Conservation (phyloP, 2,113 vertebrate genomes). For the Cairina moschata region DNA sequence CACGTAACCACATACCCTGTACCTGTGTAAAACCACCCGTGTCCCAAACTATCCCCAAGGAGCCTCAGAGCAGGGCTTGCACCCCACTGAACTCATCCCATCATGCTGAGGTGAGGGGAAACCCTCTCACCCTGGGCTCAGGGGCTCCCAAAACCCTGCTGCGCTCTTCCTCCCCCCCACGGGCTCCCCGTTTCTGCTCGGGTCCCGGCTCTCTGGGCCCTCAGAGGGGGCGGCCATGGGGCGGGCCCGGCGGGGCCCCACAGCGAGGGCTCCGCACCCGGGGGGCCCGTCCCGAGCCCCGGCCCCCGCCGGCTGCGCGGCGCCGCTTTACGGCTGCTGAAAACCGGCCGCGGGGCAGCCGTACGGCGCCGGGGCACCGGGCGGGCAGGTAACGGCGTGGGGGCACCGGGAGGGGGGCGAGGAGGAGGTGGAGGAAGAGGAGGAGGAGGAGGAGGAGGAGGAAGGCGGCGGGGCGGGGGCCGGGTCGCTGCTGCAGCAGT, state of each 20-base stretch:
- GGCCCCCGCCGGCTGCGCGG: background rate
- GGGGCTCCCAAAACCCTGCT: background rate
- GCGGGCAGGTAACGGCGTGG: background rate
- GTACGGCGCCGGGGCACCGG: constrained; percentile 39
- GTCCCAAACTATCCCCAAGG: rapidly evolving
- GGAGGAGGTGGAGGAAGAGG: background rate
- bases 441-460: background rate
- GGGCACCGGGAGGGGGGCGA: background rate
- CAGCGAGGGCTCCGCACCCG: too few relatives aligned
- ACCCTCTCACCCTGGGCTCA: too few relatives aligned
- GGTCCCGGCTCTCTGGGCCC: rapidly evolving
- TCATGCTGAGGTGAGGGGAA: rapidly evolving
- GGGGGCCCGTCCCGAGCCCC: too few relatives aligned
- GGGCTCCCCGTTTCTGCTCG: too few relatives aligned
- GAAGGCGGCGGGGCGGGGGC: too few relatives aligned
- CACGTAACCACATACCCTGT: rapidly evolving
- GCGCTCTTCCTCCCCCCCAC: too few relatives aligned
- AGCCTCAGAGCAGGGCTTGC: background rate
- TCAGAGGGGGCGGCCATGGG: background rate
- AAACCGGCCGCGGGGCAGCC: constrained; percentile 57
- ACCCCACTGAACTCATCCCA: rapidly evolving
- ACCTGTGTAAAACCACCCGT: rapidly evolving
- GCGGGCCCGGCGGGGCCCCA: background rate
- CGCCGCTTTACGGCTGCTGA: constrained; percentile 75
- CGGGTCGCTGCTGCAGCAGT: too few relatives aligned